Percentiles rank a stretch among this genome's conserved stretches.
Evolutionary conservation across 2,113 vertebrate genomes (phyloP).

Genomic region (Fulica atra): DNA sequence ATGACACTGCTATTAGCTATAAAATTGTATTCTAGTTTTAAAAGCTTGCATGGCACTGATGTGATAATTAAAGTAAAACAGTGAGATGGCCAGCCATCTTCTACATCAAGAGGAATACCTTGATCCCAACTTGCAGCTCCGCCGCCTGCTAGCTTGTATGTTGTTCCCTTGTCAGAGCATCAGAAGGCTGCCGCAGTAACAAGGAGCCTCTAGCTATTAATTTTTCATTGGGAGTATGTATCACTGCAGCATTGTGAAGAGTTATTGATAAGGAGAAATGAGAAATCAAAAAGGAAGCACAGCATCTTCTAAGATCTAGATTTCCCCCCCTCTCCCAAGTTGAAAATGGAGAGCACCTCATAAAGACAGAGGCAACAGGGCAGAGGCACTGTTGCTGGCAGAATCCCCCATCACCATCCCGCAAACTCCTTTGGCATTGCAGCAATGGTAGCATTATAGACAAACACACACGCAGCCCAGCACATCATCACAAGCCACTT

Average conservation of each 20-base stretch:
- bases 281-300: conserved; percentile 4
- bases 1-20: not conserved
- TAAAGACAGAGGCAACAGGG: not conserved
- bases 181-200: not conserved
- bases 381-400: not conserved
- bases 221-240: not conserved
- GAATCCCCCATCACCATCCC: accelerated
- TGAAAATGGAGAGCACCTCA: not conserved
- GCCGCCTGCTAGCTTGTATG: not conserved
- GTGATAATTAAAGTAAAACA: not conserved
- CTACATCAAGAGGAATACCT: not conserved
- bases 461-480: not conserved
- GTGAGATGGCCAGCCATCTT: not conserved
- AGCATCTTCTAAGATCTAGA: not conserved
- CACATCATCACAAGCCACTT: accelerated
- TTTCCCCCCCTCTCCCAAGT: not conserved
- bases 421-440: not conserved
- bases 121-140: not conserved
- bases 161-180: not conserved
- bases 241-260: not conserved
- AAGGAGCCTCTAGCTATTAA: not conserved
- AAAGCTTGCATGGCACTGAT: not conserved
- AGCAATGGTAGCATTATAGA: accelerated
- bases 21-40: not conserved
- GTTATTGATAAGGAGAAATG: conserved; percentile 6